These are phyloP conservation scores for Heliconius hermathena DNA, from an alignment of 1,140 invertebrate species.

Conservation along the genomic window DNA sequence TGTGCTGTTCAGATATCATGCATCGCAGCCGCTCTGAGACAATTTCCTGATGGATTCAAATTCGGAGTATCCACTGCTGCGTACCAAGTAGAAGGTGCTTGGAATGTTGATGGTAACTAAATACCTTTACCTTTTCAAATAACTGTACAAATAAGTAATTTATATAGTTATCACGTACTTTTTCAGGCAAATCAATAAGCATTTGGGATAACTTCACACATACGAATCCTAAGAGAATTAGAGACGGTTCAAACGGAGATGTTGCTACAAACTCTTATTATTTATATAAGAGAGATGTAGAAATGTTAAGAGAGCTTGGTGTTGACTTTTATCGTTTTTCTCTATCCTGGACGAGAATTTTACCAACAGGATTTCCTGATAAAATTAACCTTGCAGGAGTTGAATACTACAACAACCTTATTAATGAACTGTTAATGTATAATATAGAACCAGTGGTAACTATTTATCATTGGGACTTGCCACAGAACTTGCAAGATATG, in stretches of 20 bases:
- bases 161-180: not conserved
- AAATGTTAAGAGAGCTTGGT: slow-evolving; percentile 1
- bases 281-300: not conserved
- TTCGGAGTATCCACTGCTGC: slow-evolving; percentile 38
- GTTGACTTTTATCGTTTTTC: slow-evolving; percentile 2
- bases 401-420: not conserved
- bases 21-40: slow-evolving; percentile 15
- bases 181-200: not conserved
- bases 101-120: not conserved
- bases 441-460: not conserved
- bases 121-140: not conserved
- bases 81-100: slow-evolving; percentile 35
- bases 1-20: not conserved
- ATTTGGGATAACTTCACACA: not conserved
- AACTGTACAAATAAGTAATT: too few relatives aligned
- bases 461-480: not conserved
- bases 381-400: not conserved
- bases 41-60: slow-evolving; percentile 37
- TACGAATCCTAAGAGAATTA: not conserved
- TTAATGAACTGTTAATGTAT: not conserved
- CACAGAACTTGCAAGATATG: not conserved
- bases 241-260: not conserved
- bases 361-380: not conserved
- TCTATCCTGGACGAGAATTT: not conserved
- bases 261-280: not conserved